A percentile compares a stretch with the other conserved stretches of the same genome.
phyloP scores from a whole-genome alignment of 2,113 vertebrate genomes.

The Sander vitreus region DNA sequence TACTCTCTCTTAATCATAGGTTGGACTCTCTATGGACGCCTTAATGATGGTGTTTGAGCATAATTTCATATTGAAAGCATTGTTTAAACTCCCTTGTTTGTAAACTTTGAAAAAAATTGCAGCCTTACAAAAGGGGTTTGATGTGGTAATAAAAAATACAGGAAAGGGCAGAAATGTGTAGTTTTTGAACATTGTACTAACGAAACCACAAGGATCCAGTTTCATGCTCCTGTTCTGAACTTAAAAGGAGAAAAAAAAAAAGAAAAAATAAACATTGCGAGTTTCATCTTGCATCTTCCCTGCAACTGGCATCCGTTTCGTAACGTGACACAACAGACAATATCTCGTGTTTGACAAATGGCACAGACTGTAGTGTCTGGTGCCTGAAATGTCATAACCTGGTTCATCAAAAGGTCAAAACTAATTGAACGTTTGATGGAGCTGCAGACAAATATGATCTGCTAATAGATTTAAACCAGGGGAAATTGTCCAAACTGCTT shows the following conservation, averaged over 20 bases:
- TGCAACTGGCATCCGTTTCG: neutral
- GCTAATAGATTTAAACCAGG: slow-evolving; percentile 26
- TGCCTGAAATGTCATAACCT: slow-evolving; percentile 14
- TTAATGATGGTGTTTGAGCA: slow-evolving; percentile 65
- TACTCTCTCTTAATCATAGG: slow-evolving; percentile 70
- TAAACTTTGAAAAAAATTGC: slow-evolving; percentile 57
- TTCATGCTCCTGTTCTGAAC: slow-evolving; percentile 3
- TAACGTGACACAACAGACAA: slow-evolving; percentile 22
- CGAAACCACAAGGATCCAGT: neutral
- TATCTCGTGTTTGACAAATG: slow-evolving; percentile 18
- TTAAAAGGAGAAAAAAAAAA: neutral
- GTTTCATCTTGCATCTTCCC: neutral
- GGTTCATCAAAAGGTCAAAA: slow-evolving; percentile 43
- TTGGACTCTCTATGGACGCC: slow-evolving; percentile 47
- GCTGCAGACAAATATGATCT: slow-evolving; percentile 38
- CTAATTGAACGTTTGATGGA: slow-evolving; percentile 37
- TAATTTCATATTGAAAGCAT: slow-evolving; percentile 66
- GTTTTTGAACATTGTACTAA: neutral
- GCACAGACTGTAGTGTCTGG: neutral
- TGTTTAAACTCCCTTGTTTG: slow-evolving; percentile 69
- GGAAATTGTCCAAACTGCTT: slow-evolving; percentile 1
- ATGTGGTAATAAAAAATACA: slow-evolving; percentile 46
- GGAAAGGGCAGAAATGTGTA: slow-evolving; percentile 34
- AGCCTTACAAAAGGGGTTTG: slow-evolving; percentile 30
- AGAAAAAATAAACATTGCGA: neutral